Percentiles rank a stretch among this genome's conserved stretches.
These are phyloP conservation scores for Sisor rabdophorus DNA, from an alignment of 2,113 vertebrate species.

Conservation along the genomic window DNA sequence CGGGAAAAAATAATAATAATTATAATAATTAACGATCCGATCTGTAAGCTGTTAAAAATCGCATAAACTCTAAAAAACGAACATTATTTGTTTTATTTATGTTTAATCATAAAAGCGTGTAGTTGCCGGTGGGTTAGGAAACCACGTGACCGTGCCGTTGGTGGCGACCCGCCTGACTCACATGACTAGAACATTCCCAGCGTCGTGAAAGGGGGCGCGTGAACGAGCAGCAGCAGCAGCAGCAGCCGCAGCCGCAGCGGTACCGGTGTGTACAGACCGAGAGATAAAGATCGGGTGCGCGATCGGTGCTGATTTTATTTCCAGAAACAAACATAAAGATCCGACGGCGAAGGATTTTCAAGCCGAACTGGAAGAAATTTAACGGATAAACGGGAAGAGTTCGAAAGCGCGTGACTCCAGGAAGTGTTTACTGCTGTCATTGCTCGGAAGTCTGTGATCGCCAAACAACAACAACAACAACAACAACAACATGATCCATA, in stretches of 20 bases:
- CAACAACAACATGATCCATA: conserved; percentile 55
- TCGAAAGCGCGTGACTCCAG: background rate
- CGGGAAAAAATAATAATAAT: background rate
- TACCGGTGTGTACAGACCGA: background rate
- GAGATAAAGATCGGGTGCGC: no score
- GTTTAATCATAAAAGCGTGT: background rate
- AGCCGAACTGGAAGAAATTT: background rate
- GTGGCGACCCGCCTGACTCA: conserved; percentile 55
- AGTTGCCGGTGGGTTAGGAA: background rate
- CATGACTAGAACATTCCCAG: conserved; percentile 58
- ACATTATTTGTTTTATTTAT: no score
- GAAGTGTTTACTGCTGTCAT: background rate
- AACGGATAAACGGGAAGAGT: background rate
- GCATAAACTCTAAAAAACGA: no score
- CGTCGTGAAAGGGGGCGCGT: conserved; percentile 9
- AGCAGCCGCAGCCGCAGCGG: no score
- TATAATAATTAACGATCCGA: no score
- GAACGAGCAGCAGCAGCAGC: background rate
- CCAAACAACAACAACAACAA: no score
- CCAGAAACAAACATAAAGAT: no score
- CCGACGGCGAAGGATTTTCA: background rate
- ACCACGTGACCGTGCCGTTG: conserved; percentile 62
- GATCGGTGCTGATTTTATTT: background rate
- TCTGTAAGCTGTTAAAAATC: no score
- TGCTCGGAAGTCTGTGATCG: background rate